Conservation (phyloP, 2,797 vertebrate genomes). For the Selene dorsalis region DNA sequence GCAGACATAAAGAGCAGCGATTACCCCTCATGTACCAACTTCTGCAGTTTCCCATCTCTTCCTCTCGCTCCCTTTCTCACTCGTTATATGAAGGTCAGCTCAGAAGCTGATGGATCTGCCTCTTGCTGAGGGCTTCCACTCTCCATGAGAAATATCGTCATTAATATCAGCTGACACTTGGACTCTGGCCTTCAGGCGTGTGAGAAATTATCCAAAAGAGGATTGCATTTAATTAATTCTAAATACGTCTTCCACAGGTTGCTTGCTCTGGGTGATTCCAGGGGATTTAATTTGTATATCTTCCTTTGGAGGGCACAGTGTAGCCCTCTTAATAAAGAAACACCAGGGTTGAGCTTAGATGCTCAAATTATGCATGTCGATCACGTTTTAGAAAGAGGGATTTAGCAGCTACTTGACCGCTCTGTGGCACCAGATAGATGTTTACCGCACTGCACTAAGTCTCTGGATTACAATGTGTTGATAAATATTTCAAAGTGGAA, state of each 20-base stretch:
- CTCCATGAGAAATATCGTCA: conserved; percentile 58
- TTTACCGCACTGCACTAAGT: conserved; percentile 22
- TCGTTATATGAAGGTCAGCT: conserved; percentile 63
- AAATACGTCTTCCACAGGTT: conserved; percentile 57
- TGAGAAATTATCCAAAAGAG: conserved; percentile 64
- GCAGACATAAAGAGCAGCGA: conserved; percentile 27
- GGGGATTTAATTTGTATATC: conserved; percentile 48
- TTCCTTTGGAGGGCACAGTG: conserved; percentile 20
- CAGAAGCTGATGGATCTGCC: conserved; percentile 52
- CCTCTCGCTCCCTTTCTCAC: conserved; percentile 10
- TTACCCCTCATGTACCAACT: conserved; percentile 20
- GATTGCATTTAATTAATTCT: conserved; percentile 69
- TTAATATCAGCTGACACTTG: conserved; percentile 65
- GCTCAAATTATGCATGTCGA: conserved; percentile 13
- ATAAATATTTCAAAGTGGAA: conserved; percentile 7
- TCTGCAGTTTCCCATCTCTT: conserved; percentile 18
- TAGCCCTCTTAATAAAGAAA: conserved; percentile 20
- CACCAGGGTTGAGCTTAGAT: not conserved
- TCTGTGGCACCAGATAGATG: conserved; percentile 8
- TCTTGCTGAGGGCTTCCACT: conserved; percentile 45
- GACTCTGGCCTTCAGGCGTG: conserved; percentile 51
- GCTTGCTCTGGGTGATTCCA: conserved; percentile 50
- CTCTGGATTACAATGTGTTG: conserved; percentile 22
- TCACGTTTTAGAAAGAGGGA: conserved; percentile 28
- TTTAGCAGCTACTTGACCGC: conserved; percentile 28